phyloP scores from a whole-genome alignment of 2,113 vertebrate genomes.

The Psilopsiagon aurifrons region DNA sequence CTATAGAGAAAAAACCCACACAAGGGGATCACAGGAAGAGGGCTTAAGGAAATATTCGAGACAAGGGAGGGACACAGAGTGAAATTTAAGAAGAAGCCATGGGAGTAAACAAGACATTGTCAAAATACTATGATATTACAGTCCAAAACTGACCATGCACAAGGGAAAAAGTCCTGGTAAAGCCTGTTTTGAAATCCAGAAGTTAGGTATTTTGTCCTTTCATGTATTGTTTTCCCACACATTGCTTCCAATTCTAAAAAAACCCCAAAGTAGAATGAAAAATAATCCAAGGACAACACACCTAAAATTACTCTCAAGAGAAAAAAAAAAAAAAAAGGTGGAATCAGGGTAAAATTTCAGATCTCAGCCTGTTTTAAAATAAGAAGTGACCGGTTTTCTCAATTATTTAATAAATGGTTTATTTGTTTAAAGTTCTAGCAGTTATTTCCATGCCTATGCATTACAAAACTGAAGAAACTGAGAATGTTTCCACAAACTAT shows the following conservation, averaged over 20 bases:
- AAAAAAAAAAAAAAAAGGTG: not conserved
- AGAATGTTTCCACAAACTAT: slow-evolving; percentile 62
- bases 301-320: slow-evolving; percentile 51
- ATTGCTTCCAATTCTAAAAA: slow-evolving; percentile 73
- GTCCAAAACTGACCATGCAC: rapidly evolving
- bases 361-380: slow-evolving; percentile 9
- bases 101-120: not conserved
- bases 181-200: not conserved
- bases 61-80: not conserved
- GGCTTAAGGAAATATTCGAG: not conserved
- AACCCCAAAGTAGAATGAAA: slow-evolving; percentile 61
- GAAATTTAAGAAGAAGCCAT: not conserved
- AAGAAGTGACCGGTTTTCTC: not conserved
- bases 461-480: slow-evolving; percentile 38
- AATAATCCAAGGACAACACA: slow-evolving; percentile 71
- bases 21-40: not conserved
- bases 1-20: not conserved
- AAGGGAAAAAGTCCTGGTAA: not conserved
- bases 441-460: slow-evolving; percentile 37
- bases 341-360: not conserved
- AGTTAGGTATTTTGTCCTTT: not conserved
- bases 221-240: slow-evolving; percentile 67
- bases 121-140: not conserved
- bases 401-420: slow-evolving; percentile 3
- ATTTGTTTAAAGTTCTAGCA: slow-evolving; percentile 45